Evolutionary conservation across 1,140 invertebrate genomes (phyloP).

Genomic region (Leguminivora glycinivorella): DNA sequence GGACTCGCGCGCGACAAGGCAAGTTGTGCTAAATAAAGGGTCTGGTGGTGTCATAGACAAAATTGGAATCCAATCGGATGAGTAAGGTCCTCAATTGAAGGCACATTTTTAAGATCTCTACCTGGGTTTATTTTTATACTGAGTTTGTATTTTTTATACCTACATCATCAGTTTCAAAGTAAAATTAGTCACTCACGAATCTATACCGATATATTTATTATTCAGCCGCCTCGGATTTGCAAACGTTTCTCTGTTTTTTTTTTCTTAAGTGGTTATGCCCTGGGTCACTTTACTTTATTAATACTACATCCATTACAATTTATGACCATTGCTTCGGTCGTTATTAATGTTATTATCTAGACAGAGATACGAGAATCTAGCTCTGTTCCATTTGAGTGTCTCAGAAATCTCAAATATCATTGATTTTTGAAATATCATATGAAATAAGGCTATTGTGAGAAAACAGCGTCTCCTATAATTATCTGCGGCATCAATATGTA

Average conservation of each 20-base stretch:
- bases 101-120: conserved; percentile 37
- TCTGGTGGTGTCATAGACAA: conserved; percentile 29
- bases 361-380: too few relatives aligned
- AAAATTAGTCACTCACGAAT: background rate
- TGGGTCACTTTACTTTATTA: background rate
- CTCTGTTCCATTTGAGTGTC: too few relatives aligned
- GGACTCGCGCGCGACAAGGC: too few relatives aligned
- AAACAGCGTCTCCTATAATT: too few relatives aligned
- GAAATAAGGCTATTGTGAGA: too few relatives aligned
- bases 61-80: conserved; percentile 42
- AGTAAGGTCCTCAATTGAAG: conserved; percentile 39
- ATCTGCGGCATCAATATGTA: too few relatives aligned
- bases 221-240: background rate
- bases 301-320: too few relatives aligned
- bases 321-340: too few relatives aligned
- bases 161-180: background rate
- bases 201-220: background rate
- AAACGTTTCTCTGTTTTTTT: background rate
- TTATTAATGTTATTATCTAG: too few relatives aligned
- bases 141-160: background rate
- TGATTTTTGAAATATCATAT: too few relatives aligned
- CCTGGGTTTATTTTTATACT: conserved; percentile 50
- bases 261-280: background rate
- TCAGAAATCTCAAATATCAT: too few relatives aligned
- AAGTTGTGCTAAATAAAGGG: too few relatives aligned